Evolutionary conservation across 2,888 invertebrate species (phyloP).

Genomic region (Tuberolachnus salignus): DNA sequence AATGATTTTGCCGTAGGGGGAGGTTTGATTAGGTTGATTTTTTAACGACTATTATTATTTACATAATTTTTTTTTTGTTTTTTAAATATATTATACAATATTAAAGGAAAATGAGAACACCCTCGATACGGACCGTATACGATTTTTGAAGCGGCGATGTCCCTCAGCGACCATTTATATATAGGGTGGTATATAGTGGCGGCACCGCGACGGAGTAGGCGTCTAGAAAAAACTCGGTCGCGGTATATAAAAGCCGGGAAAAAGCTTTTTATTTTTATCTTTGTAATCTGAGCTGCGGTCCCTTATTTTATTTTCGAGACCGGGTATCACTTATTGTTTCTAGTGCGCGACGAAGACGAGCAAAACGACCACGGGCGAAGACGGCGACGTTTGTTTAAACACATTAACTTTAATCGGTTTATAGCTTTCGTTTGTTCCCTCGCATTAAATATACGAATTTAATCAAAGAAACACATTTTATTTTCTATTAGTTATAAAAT

Average conservation of each 20-base stretch:
- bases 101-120: too few relatives aligned
- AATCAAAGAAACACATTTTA: constrained; percentile 5
- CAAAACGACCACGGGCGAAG: too few relatives aligned
- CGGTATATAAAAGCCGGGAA: not conserved
- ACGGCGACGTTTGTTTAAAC: constrained; percentile 37
- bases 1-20: not conserved
- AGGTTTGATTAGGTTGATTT: too few relatives aligned
- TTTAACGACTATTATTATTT: constrained; percentile 16
- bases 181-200: not conserved
- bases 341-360: not conserved
- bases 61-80: too few relatives aligned
- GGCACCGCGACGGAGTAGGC: not conserved
- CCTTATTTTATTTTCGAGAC: constrained; percentile 30
- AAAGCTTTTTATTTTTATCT: constrained; percentile 54
- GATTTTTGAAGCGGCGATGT: constrained; percentile 13
- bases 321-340: constrained; percentile 9
- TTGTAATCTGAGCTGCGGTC: constrained; percentile 30
- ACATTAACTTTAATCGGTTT: constrained; percentile 50
- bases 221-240: constrained; percentile 26
- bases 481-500: not conserved
- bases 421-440: not conserved
- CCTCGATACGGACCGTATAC: not conserved
- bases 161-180: constrained; percentile 24
- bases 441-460: not conserved
- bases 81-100: too few relatives aligned